Conservation (phyloP, 2,113 vertebrate genomes). For the Heterotis niloticus region DNA sequence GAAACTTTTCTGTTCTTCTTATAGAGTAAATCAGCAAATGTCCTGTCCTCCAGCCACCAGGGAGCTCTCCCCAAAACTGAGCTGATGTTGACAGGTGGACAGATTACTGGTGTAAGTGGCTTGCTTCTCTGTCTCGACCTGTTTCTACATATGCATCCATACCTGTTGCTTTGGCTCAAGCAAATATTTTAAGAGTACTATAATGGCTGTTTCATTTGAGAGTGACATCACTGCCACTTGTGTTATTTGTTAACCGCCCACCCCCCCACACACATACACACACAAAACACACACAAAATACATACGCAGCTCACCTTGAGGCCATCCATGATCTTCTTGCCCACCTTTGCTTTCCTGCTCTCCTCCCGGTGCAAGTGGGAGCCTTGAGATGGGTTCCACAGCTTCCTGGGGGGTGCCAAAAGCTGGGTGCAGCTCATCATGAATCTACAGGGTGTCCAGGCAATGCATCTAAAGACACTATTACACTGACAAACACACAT, state of each 20-base stretch:
- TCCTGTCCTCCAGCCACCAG: constrained; percentile 84
- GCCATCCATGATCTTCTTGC: constrained; percentile 39
- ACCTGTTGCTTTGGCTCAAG: not conserved
- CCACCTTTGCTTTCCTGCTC: constrained; percentile 41
- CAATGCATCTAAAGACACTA: too few species aligned
- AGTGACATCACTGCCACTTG: not conserved
- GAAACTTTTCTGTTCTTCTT: constrained; percentile 52
- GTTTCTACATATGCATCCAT: not conserved
- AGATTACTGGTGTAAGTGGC: constrained; percentile 91
- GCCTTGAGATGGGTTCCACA: constrained; percentile 21
- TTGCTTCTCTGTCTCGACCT: constrained; percentile 28
- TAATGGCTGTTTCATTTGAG: not conserved
- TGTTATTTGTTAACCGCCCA: constrained; percentile 5
- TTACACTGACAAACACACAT: not conserved
- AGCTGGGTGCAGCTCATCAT: constrained; percentile 55
- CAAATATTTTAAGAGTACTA: too few species aligned
- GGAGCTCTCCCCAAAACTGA: constrained; percentile 86
- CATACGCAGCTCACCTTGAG: constrained; percentile 49
- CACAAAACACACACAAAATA: not conserved
- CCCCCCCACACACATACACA: constrained; percentile 45
- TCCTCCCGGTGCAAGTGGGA: constrained; percentile 47
- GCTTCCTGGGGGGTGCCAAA: constrained; percentile 51
- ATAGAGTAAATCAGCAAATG: constrained; percentile 89
- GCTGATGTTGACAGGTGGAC: constrained; percentile 94
- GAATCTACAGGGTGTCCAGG: constrained; percentile 47